phyloP scores from a whole-genome alignment of 2,797 vertebrate genomes.

The Carduelis carduelis region DNA sequence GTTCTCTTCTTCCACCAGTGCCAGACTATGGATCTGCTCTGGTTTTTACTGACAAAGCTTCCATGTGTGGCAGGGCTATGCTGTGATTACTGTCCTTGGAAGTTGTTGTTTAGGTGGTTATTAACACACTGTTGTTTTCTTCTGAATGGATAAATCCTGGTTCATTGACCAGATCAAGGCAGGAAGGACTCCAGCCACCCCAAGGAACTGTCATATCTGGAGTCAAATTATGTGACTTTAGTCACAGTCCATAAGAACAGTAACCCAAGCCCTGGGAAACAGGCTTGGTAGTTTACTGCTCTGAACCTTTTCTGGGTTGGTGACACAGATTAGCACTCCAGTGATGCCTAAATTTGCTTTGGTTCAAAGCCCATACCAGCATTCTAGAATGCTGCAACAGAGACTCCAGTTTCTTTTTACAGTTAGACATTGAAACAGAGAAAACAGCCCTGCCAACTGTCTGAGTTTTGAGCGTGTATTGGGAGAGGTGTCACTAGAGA shows the following conservation, averaged over 20 bases:
- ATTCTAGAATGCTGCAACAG: background rate
- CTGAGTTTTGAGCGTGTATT: background rate
- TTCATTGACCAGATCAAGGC: background rate
- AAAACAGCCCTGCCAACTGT: background rate
- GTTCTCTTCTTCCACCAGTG: background rate
- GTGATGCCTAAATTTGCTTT: background rate
- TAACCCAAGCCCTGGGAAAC: background rate
- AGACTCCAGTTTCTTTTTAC: background rate
- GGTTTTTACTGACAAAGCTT: background rate
- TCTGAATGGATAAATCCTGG: background rate
- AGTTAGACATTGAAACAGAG: background rate
- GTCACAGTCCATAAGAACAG: background rate
- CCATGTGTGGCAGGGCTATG: rapidly evolving
- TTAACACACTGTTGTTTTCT: background rate
- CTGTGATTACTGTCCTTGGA: rapidly evolving
- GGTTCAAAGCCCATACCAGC: background rate
- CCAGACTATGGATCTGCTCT: background rate
- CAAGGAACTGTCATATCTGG: background rate
- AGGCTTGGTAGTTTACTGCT: background rate
- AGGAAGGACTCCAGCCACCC: background rate
- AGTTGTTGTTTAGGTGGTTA: background rate
- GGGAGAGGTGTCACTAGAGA: background rate
- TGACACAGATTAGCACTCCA: background rate
- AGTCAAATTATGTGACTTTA: background rate
- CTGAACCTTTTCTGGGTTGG: background rate